phyloP scores from a whole-genome alignment of 2,113 vertebrate species.

The Rhea pennata region DNA sequence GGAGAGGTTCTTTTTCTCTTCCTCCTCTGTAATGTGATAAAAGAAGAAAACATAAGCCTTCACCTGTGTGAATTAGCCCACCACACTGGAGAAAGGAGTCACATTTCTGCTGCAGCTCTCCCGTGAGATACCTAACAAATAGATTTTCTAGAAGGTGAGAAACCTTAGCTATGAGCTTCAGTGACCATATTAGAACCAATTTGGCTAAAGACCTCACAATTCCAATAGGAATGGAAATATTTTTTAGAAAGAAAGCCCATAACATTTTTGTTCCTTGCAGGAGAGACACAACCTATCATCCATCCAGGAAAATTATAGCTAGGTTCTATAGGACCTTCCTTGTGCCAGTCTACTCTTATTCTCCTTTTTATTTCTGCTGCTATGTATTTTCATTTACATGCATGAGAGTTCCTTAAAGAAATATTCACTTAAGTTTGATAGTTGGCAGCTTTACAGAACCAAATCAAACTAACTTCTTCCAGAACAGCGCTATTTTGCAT shows the following conservation, averaged over 20 bases:
- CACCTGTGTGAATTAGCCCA: not conserved
- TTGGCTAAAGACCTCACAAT: not conserved
- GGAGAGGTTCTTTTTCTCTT: not conserved
- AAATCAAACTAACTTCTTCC: slow-evolving; percentile 27
- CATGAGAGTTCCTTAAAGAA: not conserved
- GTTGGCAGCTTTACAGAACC: slow-evolving; percentile 25
- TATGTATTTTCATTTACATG: slow-evolving; percentile 22
- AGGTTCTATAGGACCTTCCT: not conserved
- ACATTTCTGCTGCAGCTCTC: not conserved
- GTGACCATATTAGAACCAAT: not conserved
- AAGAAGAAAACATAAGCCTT: not conserved
- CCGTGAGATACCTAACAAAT: not conserved
- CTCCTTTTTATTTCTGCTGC: not conserved
- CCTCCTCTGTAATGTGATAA: not conserved
- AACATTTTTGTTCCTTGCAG: not conserved
- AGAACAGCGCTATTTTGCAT: slow-evolving; percentile 39
- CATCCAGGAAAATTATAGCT: not conserved
- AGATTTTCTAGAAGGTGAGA: not conserved
- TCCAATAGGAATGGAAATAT: not conserved
- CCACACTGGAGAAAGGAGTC: fast-evolving
- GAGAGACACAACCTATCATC: fast-evolving
- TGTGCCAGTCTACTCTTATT: not conserved
- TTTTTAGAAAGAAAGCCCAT: not conserved
- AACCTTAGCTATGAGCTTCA: not conserved
- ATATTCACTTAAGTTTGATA: slow-evolving; percentile 20